phyloP scores from a whole-genome alignment of 2,888 invertebrate species.

The Embidobia sp. region DNA sequence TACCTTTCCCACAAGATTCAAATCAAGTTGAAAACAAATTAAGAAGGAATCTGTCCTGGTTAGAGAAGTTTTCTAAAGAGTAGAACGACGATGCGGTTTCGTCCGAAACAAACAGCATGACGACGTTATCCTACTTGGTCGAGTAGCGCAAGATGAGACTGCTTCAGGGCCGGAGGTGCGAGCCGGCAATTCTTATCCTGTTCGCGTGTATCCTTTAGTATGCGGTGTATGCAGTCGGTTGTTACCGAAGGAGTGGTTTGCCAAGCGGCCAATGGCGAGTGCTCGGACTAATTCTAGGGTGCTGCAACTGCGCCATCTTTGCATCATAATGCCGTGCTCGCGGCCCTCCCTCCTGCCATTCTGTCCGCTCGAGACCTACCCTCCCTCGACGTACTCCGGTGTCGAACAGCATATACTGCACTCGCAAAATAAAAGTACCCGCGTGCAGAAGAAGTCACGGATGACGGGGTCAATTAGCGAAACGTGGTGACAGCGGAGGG shows the following conservation, averaged over 20 bases:
- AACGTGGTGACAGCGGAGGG: no score
- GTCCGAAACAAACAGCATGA: conserved; percentile 26
- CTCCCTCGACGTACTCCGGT: conserved; percentile 60
- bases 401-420: conserved; percentile 54
- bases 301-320: conserved; percentile 81
- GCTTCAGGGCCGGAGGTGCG: conserved; percentile 61
- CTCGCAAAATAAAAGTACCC: conserved; percentile 36
- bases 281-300: conserved; percentile 81
- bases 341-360: conserved; percentile 70
- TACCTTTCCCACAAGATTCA: no score
- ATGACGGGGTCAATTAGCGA: no score
- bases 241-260: conserved; percentile 82
- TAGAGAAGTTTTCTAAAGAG: no score
- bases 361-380: conserved; percentile 66
- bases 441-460: conserved; percentile 51
- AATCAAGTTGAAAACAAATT: no score
- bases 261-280: conserved; percentile 81
- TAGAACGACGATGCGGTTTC: no score
- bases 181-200: conserved; percentile 73
- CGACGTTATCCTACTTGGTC: conserved; percentile 33
- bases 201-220: conserved; percentile 80
- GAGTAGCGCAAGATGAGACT: conserved; percentile 41
- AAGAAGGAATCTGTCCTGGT: no score
- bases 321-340: conserved; percentile 80
- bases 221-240: conserved; percentile 81